Evolutionary conservation across 1,140 invertebrate species (phyloP), one percentile per base, ranked within the genome.

Genomic region (Apolygus lucorum): DNA sequence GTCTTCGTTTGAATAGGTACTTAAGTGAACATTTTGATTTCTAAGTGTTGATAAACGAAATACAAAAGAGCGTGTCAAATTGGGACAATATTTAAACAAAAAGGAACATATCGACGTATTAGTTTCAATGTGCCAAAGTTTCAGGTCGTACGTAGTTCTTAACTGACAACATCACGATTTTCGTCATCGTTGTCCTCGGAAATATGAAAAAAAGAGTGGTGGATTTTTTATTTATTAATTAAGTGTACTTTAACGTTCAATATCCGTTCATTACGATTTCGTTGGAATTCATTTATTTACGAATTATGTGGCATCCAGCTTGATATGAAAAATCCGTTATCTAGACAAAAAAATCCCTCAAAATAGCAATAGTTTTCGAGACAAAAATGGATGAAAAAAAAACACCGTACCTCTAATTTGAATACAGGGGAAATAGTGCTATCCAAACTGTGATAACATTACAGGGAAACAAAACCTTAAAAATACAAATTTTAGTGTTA

Each of bases 131-230:
- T 70, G 69, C 69, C 69, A 70, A 70, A 65, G 17, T 62, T 68
- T n/a, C n/a, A n/a, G 29, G 24, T 1, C 8, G 54, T 62, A 68
- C 28, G 26, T 1, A 42, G 24, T 28, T 68, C 8, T 63, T 14
- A 68, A 70, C 54, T 70, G 69, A 70, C 69, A 70, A 70, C 69
- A 70, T 70, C 69, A 70, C 34, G 62, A 70, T 65, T 64, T 66
- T 54, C 26, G 22, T 63, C 27, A 27, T 25, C 26, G 21, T 63
- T 27, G 26, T 22, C 21, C 21, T 25, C 17, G 17, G 2, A 2
- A 26, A 63, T 25, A 1, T 25, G 17, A 26, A 22, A 63, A 25
- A 62, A 62, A 62, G 22, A 62, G 22, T 11, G 8, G 4, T 62
- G 8, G 24, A 17, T 8, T 17, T 63, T 17, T 63, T 25, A 17